phyloP scores from a whole-genome alignment of 1,140 invertebrate species.

The Euura lappo region DNA sequence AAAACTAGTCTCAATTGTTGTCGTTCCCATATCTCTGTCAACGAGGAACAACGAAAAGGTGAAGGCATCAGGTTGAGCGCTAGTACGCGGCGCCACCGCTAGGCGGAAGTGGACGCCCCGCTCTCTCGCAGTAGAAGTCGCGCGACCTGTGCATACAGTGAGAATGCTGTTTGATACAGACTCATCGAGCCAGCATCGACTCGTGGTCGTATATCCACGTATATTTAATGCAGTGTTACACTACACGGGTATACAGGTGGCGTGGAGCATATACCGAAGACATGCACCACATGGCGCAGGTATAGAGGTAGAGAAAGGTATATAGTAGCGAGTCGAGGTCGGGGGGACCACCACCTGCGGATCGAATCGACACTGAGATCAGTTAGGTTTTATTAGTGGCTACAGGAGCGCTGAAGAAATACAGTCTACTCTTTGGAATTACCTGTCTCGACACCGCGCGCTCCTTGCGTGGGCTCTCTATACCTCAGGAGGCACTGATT shows the following conservation, averaged over 20 bases:
- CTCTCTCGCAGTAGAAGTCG: neutral
- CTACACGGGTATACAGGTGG: too few relatives aligned
- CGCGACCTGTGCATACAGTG: neutral
- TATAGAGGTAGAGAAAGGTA: too few relatives aligned
- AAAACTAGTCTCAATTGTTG: too few relatives aligned
- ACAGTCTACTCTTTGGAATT: neutral
- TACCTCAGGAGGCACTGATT: neutral
- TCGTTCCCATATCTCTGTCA: too few relatives aligned
- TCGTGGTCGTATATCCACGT: neutral
- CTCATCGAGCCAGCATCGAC: neutral
- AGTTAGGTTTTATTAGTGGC: conserved; percentile 3
- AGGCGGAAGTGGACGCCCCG: neutral
- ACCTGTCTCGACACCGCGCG: neutral
- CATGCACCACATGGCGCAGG: too few relatives aligned
- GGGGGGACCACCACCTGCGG: neutral
- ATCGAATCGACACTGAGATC: conserved; percentile 1
- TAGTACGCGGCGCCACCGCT: too few relatives aligned
- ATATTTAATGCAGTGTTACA: neutral
- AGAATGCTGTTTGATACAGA: too few relatives aligned
- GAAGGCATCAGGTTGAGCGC: too few relatives aligned
- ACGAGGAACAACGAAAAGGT: too few relatives aligned
- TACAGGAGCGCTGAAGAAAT: neutral
- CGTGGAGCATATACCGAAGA: too few relatives aligned
- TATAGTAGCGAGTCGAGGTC: neutral
- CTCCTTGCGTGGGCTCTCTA: neutral